A percentile compares a stretch with the other conserved stretches of the same genome.
phyloP scores from a whole-genome alignment of 2,113 vertebrate species.

The Ursus arctos region DNA sequence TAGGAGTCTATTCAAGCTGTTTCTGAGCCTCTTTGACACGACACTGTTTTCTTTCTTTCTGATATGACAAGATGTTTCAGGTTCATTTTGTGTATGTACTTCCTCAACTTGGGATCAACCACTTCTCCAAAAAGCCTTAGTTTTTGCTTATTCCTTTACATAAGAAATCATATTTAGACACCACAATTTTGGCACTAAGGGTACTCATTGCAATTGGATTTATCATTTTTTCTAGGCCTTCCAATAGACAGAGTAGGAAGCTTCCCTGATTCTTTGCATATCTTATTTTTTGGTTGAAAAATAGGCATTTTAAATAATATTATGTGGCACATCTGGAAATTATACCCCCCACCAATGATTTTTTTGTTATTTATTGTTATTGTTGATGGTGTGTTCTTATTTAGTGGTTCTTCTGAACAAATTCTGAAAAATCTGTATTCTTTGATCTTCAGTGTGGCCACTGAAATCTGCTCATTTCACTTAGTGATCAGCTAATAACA shows the following conservation, averaged over 20 bases:
- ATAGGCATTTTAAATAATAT: background rate
- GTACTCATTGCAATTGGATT: background rate
- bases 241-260: background rate
- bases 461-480: background rate
- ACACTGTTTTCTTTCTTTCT: background rate
- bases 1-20: background rate
- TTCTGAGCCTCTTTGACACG: background rate
- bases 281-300: background rate
- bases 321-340: background rate
- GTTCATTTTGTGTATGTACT: background rate
- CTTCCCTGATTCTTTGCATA: background rate
- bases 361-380: background rate
- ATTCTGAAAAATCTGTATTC: background rate
- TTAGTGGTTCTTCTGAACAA: background rate
- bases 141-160: background rate
- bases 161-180: slow-evolving; percentile 2
- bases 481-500: background rate
- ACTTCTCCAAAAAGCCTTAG: background rate
- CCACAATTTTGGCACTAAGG: background rate
- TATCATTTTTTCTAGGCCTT: background rate
- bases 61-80: background rate
- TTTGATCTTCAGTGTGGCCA: background rate
- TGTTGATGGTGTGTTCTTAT: background rate
- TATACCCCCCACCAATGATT: background rate
- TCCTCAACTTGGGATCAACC: background rate